A percentile compares a stretch with the other conserved stretches of the same genome.
Conservation (phyloP, 2,797 vertebrate genomes). For the Champsocephalus gunnari region DNA sequence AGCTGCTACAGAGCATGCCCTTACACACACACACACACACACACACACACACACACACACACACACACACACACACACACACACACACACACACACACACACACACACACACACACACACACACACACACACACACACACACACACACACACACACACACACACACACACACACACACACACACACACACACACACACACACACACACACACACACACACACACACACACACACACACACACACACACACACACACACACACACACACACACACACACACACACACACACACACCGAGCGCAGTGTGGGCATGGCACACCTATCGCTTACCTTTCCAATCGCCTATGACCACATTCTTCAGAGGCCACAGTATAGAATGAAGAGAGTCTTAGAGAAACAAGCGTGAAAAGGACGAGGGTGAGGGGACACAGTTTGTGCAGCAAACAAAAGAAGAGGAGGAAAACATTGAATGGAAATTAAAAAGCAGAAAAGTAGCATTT, state of each 20-base stretch:
- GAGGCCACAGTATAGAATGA: slow-evolving; percentile 82
- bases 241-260: too few relatives aligned
- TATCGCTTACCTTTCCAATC: slow-evolving; percentile 79
- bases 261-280: too few relatives aligned
- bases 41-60: slow-evolving; percentile 8
- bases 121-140: slow-evolving; percentile 16
- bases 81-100: too few relatives aligned
- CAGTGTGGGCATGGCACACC: slow-evolving; percentile 55
- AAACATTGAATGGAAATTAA: slow-evolving; percentile 35
- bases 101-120: slow-evolving; percentile 6
- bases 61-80: too few relatives aligned
- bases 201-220: too few relatives aligned
- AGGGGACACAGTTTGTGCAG: slow-evolving; percentile 55
- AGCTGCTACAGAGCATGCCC: slow-evolving; percentile 57
- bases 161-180: too few relatives aligned
- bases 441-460: slow-evolving; percentile 31
- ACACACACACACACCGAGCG: slow-evolving; percentile 6
- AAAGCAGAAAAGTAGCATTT: slow-evolving; percentile 40
- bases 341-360: slow-evolving; percentile 81
- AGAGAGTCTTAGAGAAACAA: slow-evolving; percentile 80
- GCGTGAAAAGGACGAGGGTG: slow-evolving; percentile 56
- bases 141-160: too few relatives aligned
- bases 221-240: too few relatives aligned
- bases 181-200: too few relatives aligned
- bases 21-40: slow-evolving; percentile 21